Evolutionary conservation across 2,797 vertebrate species (phyloP).

Genomic region (Urosaurus nigricauda): DNA sequence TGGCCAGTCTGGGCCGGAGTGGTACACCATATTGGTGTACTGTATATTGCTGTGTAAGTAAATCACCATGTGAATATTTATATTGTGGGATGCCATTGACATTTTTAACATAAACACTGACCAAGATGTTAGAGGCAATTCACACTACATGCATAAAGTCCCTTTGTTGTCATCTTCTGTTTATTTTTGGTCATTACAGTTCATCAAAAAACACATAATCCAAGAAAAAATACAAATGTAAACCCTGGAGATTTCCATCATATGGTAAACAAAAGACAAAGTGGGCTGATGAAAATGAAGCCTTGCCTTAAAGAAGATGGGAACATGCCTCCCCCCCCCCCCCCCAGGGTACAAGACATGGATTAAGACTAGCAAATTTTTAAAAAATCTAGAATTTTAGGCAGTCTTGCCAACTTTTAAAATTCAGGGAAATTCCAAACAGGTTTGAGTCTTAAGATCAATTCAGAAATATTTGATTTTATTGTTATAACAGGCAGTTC

Average conservation of each 20-base stretch:
- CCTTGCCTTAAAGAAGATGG: neutral
- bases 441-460: neutral
- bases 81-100: neutral
- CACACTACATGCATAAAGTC: neutral
- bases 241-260: neutral
- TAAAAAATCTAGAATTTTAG: neutral
- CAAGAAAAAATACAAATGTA: neutral
- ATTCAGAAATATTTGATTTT: neutral
- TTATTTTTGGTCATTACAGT: neutral
- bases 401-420: neutral
- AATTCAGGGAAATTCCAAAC: neutral
- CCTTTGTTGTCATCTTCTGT: neutral
- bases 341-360: neutral
- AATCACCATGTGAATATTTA: neutral
- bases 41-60: neutral
- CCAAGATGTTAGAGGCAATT: neutral
- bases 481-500: neutral
- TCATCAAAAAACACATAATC: slow-evolving; percentile 3
- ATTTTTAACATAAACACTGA: neutral
- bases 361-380: neutral
- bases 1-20: neutral
- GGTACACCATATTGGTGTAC: neutral
- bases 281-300: neutral
- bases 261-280: neutral
- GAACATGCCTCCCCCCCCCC: neutral